These are phyloP conservation scores for Steinernema scapterisci DNA, from an alignment of 2,888 invertebrate genomes.

Conservation along the genomic window DNA sequence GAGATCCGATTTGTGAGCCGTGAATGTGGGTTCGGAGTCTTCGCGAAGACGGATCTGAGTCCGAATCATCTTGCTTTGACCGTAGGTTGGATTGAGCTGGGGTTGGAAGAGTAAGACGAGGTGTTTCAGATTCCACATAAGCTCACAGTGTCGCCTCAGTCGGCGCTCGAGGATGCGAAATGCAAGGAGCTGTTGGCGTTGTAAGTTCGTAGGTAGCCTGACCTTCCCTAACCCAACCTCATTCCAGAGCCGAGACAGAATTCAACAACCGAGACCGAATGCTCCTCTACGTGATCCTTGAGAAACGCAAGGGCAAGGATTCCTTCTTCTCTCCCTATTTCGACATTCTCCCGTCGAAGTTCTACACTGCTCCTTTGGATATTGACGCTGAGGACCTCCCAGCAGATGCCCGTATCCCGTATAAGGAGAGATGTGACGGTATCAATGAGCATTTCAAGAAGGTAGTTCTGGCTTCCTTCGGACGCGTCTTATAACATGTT, in stretches of 20 bases:
- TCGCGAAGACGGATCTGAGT: background rate
- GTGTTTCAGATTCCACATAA: constrained; percentile 4
- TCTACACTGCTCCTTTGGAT: constrained; percentile 24
- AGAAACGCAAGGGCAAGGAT: constrained; percentile 12
- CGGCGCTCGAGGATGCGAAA: constrained; percentile 1
- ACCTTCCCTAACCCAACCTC: no score
- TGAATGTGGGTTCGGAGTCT: constrained; percentile 15
- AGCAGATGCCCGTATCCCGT: background rate
- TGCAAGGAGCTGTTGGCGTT: background rate
- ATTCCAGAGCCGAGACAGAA: background rate
- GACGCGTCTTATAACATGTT: background rate
- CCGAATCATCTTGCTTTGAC: background rate
- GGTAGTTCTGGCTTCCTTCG: background rate
- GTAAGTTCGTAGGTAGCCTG: no score
- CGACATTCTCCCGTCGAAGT: constrained; percentile 1
- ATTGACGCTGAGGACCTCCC: constrained; percentile 10
- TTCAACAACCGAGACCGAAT: constrained; percentile 2
- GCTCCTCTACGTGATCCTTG: background rate
- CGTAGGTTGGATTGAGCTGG: background rate
- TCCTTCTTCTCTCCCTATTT: constrained; percentile 10
- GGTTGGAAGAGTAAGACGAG: background rate
- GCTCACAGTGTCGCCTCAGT: constrained; percentile 15
- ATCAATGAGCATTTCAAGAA: constrained; percentile 19
- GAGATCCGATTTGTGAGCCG: constrained; percentile 10
- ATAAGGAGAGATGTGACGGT: background rate